phyloP scores from a whole-genome alignment of 1,140 invertebrate species.

The Papilio machaon region DNA sequence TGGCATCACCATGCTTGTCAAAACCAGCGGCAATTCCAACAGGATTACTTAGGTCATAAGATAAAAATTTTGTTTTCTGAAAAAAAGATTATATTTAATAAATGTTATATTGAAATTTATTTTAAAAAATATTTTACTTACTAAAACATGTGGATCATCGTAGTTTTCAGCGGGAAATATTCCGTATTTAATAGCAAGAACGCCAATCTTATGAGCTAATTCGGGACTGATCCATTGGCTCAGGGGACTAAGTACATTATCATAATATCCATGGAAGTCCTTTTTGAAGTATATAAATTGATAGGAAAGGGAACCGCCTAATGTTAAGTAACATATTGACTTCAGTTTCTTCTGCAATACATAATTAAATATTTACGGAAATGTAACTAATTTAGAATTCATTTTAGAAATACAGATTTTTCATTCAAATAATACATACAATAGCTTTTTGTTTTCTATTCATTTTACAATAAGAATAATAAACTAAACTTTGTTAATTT shows the following conservation, averaged over 20 bases:
- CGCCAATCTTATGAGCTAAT: slow-evolving; percentile 89
- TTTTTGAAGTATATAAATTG: slow-evolving; percentile 86
- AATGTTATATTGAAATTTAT: slow-evolving; percentile 4
- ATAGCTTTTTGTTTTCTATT: slow-evolving; percentile 41
- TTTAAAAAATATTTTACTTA: slow-evolving; percentile 70
- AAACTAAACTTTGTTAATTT: slow-evolving; percentile 24
- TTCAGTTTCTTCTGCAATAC: slow-evolving; percentile 83
- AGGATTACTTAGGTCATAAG: slow-evolving; percentile 91
- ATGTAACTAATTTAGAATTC: slow-evolving; percentile 26
- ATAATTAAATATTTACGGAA: background rate
- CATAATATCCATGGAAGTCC: slow-evolving; percentile 90
- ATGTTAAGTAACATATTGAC: slow-evolving; percentile 81
- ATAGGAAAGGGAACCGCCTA: slow-evolving; percentile 84
- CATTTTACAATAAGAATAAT: slow-evolving; percentile 33
- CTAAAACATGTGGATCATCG: slow-evolving; percentile 84
- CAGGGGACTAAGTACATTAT: slow-evolving; percentile 87
- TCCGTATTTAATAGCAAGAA: slow-evolving; percentile 89
- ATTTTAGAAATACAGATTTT: background rate
- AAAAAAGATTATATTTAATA: slow-evolving; percentile 45
- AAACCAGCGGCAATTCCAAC: slow-evolving; percentile 98
- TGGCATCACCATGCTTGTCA: slow-evolving; percentile 97
- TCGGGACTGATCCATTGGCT: slow-evolving; percentile 88
- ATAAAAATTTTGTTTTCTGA: slow-evolving; percentile 87
- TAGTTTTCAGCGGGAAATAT: slow-evolving; percentile 84
- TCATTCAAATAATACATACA: slow-evolving; percentile 22